A percentile compares a stretch with the other conserved stretches of the same genome.
phyloP scores from a whole-genome alignment of 2,888 invertebrate species.

The Erannis defoliaria region DNA sequence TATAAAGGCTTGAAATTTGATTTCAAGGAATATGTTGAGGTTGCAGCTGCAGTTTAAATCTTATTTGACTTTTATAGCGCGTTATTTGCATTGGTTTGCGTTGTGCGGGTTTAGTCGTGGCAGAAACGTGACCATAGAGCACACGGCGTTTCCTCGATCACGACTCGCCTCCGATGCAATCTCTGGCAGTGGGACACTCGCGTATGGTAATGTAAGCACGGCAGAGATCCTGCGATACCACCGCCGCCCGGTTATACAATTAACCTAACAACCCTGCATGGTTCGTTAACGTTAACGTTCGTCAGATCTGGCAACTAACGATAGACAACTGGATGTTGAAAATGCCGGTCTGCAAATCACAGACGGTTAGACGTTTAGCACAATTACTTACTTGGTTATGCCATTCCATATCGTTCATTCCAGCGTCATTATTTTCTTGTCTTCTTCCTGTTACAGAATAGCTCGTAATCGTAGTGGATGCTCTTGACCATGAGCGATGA shows the following conservation, averaged over 20 bases:
- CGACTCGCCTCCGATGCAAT: slow-evolving; percentile 71
- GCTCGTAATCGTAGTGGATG: not conserved
- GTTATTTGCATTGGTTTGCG: slow-evolving; percentile 69
- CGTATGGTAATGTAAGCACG: slow-evolving; percentile 61
- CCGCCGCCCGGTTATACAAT: slow-evolving; percentile 57
- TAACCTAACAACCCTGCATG: slow-evolving; percentile 69
- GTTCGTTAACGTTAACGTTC: slow-evolving; percentile 62
- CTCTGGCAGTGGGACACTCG: slow-evolving; percentile 64
- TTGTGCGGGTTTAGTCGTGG: slow-evolving; percentile 60
- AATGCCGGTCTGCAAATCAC: slow-evolving; percentile 32
- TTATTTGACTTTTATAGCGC: slow-evolving; percentile 63
- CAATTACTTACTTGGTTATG: not conserved
- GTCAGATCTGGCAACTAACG: slow-evolving; percentile 45
- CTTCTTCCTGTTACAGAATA: not conserved
- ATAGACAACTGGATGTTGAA: slow-evolving; percentile 40
- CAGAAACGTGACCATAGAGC: slow-evolving; percentile 75
- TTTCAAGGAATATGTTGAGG: slow-evolving; percentile 49
- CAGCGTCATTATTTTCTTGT: not conserved
- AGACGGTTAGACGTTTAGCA: slow-evolving; percentile 23
- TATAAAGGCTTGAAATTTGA: slow-evolving; percentile 49
- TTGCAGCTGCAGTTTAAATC: slow-evolving; percentile 60
- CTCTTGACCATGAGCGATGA: slow-evolving; percentile 16
- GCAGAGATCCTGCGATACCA: slow-evolving; percentile 52
- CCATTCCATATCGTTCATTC: not conserved
- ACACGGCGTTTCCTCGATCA: slow-evolving; percentile 71